phyloP scores from a whole-genome alignment of 92 coral and sea anemone genomes.

The Phymanthus crucifer region DNA sequence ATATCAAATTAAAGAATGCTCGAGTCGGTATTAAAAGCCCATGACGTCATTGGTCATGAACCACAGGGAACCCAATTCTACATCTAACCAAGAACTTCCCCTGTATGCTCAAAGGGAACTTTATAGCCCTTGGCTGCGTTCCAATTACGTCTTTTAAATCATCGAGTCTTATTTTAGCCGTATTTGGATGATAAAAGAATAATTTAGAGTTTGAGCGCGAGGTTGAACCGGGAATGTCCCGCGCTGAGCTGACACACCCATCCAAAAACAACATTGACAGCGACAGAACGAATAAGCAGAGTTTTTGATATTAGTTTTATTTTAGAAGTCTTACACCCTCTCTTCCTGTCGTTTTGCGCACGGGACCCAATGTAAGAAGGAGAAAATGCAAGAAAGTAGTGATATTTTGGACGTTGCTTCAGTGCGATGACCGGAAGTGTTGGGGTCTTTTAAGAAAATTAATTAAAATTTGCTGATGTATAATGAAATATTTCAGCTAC shows the following conservation, averaged over 20 bases:
- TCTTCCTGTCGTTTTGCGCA: background rate
- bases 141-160: no score
- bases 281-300: background rate
- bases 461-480: no score
- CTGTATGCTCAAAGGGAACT: background rate
- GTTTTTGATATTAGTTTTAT: background rate
- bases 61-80: constrained; percentile 25
- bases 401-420: no score
- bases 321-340: background rate
- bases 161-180: background rate
- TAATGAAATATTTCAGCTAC: no score
- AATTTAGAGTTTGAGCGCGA: no score
- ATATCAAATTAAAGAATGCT: constrained; percentile 23
- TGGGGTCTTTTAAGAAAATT: no score
- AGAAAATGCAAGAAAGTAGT: background rate
- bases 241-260: background rate
- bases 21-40: background rate
- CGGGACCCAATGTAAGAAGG: background rate
- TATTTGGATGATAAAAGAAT: no score
- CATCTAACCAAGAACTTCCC: background rate
- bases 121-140: background rate
- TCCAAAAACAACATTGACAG: background rate
- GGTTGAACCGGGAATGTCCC: no score
- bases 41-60: constrained; percentile 21
- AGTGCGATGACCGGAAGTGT: no score